Conservation (phyloP, 2,888 invertebrate genomes). For the Chromoteleia sp. region DNA sequence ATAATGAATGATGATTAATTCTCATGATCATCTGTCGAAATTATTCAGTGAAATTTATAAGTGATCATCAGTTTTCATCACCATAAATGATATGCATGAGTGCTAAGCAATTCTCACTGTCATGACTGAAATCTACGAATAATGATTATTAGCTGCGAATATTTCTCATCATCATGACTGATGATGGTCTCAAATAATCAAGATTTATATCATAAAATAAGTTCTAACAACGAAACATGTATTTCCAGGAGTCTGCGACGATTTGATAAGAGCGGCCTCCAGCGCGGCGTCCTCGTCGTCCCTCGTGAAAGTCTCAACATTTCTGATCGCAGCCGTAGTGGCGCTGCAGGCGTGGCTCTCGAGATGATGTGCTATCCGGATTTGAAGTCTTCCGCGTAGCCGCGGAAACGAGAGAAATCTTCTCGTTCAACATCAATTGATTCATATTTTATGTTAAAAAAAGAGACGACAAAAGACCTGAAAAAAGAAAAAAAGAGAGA, state of each 20-base stretch:
- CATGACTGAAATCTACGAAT: no score
- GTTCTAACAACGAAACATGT: background rate
- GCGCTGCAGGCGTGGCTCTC: slow-evolving; percentile 77
- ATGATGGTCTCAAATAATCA: no score
- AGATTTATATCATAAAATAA: background rate
- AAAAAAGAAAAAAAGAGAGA: slow-evolving; percentile 24
- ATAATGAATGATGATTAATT: no score
- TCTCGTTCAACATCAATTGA: slow-evolving; percentile 68
- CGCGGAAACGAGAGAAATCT: slow-evolving; percentile 36
- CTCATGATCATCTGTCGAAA: no score
- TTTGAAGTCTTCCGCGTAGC: slow-evolving; percentile 35
- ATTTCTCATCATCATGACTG: no score
- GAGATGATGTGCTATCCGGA: slow-evolving; percentile 81
- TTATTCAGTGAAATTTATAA: no score
- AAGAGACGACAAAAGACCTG: slow-evolving; percentile 12
- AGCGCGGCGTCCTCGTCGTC: slow-evolving; percentile 80
- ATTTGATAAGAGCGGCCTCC: slow-evolving; percentile 81
- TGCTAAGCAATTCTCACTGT: no score
- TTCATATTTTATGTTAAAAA: slow-evolving; percentile 38
- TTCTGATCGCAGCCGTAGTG: slow-evolving; percentile 75
- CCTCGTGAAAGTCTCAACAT: slow-evolving; percentile 76
- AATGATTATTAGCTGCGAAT: no score
- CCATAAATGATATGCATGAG: no score
- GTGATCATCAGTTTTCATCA: no score
- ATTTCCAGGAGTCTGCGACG: slow-evolving; percentile 81